These are phyloP conservation scores for Lasioglossum leucozonium DNA, from an alignment of 2,888 invertebrate species.

Conservation along the genomic window DNA sequence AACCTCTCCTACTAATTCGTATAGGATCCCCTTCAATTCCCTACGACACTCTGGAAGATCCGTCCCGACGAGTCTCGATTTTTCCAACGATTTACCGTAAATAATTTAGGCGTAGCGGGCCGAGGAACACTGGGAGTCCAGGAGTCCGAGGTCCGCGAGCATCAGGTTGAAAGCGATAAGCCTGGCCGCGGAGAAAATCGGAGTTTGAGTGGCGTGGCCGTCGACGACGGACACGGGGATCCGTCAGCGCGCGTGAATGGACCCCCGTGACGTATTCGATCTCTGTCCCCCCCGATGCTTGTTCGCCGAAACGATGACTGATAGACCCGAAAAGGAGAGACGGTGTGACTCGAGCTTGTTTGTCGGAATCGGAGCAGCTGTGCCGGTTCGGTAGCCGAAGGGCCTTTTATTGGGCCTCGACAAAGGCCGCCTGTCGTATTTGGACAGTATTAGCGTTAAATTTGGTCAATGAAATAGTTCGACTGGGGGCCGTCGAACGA, in stretches of 20 bases:
- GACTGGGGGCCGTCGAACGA: slow-evolving; percentile 22
- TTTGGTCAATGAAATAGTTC: slow-evolving; percentile 81
- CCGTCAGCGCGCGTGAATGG: slow-evolving; percentile 68
- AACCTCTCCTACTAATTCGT: slow-evolving; percentile 45
- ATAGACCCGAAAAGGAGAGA: slow-evolving; percentile 73
- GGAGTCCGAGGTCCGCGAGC: not conserved
- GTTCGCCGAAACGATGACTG: slow-evolving; percentile 73
- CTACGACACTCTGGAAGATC: not conserved
- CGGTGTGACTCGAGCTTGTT: slow-evolving; percentile 76
- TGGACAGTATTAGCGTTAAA: slow-evolving; percentile 83
- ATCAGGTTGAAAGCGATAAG: slow-evolving; percentile 49
- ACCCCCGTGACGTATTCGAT: slow-evolving; percentile 78
- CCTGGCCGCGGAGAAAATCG: slow-evolving; percentile 56
- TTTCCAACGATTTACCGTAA: not conserved
- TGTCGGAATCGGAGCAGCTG: slow-evolving; percentile 76
- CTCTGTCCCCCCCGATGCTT: slow-evolving; percentile 37
- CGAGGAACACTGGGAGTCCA: not conserved
- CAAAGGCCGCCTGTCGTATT: slow-evolving; percentile 79
- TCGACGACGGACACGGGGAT: slow-evolving; percentile 55
- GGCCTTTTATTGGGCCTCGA: slow-evolving; percentile 68
- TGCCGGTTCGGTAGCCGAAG: slow-evolving; percentile 58
- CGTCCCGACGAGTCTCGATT: not conserved
- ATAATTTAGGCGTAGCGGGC: not conserved
- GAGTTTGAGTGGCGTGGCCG: slow-evolving; percentile 67
- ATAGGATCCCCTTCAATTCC: slow-evolving; percentile 27